These are phyloP conservation scores for Festucalex cinctus DNA, from an alignment of 2,113 vertebrate species.

Conservation along the genomic window DNA sequence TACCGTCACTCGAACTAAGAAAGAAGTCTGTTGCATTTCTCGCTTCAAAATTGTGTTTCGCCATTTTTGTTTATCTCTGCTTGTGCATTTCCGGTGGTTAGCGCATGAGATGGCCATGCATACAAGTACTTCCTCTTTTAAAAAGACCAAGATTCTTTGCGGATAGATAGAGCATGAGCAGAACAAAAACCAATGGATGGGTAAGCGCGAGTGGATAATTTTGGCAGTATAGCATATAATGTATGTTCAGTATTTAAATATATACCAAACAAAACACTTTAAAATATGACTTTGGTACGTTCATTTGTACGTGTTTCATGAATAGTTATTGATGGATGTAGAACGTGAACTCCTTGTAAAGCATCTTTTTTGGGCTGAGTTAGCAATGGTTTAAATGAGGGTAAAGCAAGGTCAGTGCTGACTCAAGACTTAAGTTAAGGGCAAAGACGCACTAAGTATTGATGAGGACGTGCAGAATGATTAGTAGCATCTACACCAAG, in stretches of 20 bases:
- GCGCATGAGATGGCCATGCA: no score
- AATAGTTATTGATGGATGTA: not conserved
- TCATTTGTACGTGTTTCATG: not conserved
- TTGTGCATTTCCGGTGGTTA: no score
- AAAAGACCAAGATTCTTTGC: no score
- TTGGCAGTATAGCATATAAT: not conserved
- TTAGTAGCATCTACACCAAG: constrained; percentile 22
- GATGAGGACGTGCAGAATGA: constrained; percentile 45
- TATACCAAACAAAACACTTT: not conserved
- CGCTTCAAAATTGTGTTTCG: no score
- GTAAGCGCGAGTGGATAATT: no score
- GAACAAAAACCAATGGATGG: no score
- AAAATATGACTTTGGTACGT: no score
- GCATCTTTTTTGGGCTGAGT: constrained; percentile 33
- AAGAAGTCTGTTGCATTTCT: no score
- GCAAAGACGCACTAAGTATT: constrained; percentile 33
- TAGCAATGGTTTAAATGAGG: constrained; percentile 50
- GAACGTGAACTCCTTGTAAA: not conserved
- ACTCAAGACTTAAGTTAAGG: constrained; percentile 36
- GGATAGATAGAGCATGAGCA: no score
- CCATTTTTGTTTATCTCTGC: no score
- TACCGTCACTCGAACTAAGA: no score
- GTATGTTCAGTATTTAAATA: not conserved
- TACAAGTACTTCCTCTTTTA: no score
- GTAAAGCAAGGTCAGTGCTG: constrained; percentile 42